These are phyloP conservation scores for Achlya flavicornis DNA, from an alignment of 2,888 invertebrate genomes.

Conservation along the genomic window DNA sequence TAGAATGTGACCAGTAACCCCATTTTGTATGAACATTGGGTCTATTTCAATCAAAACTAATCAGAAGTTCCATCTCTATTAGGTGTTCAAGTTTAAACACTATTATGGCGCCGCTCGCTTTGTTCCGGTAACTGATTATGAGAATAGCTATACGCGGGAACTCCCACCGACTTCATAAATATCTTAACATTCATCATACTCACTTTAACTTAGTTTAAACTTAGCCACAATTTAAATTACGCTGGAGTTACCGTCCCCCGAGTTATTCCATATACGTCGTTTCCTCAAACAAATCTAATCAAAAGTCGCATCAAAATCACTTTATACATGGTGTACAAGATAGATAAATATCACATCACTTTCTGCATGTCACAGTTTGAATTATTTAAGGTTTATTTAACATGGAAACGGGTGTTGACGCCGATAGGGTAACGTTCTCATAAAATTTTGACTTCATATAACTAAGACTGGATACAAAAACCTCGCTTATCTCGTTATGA, in stretches of 20 bases:
- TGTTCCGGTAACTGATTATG: slow-evolving; percentile 29
- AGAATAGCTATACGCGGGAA: slow-evolving; percentile 18
- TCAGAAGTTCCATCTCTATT: slow-evolving; percentile 30
- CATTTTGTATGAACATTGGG: neutral
- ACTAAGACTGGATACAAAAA: neutral
- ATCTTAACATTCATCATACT: slow-evolving; percentile 54
- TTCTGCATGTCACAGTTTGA: slow-evolving; percentile 15
- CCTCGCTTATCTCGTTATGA: too few relatives aligned
- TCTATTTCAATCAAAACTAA: slow-evolving; percentile 36
- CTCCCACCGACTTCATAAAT: slow-evolving; percentile 37
- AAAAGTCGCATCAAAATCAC: slow-evolving; percentile 56
- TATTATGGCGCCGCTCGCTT: slow-evolving; percentile 24
- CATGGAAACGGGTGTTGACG: neutral
- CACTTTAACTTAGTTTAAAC: slow-evolving; percentile 54
- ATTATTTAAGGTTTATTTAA: slow-evolving; percentile 8
- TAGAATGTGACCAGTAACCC: neutral
- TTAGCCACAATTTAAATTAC: slow-evolving; percentile 59
- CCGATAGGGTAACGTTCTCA: neutral
- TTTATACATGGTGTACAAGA: slow-evolving; percentile 34
- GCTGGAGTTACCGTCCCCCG: slow-evolving; percentile 45
- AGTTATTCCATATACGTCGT: slow-evolving; percentile 66
- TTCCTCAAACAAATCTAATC: slow-evolving; percentile 64
- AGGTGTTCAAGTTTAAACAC: slow-evolving; percentile 32
- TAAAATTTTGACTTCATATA: neutral
- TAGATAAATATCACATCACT: slow-evolving; percentile 17